Conservation (phyloP, 2,113 vertebrate species). For the Ahaetulla prasina region DNA sequence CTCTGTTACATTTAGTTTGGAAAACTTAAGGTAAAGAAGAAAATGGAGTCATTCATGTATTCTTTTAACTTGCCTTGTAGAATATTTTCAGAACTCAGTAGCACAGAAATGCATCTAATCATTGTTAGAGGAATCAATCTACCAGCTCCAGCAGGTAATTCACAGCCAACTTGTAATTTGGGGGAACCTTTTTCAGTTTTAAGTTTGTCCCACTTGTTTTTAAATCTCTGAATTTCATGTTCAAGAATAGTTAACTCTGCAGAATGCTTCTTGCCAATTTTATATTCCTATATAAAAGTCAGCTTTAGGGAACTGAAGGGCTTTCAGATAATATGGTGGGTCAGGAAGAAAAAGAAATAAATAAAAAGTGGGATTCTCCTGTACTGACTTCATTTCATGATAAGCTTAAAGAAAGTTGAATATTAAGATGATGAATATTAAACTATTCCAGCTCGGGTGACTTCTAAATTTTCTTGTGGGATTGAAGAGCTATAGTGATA, state of each 20-base stretch:
- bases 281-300: background rate
- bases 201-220: background rate
- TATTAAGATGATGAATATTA: background rate
- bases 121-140: slow-evolving; percentile 92
- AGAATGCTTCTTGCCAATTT: background rate
- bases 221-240: background rate
- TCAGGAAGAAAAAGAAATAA: background rate
- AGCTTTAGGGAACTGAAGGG: background rate
- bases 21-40: background rate
- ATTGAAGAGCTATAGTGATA: background rate
- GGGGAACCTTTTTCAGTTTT: background rate
- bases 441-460: background rate
- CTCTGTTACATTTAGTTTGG: background rate
- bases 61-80: slow-evolving; percentile 63
- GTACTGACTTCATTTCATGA: background rate
- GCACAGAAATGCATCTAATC: slow-evolving; percentile 91
- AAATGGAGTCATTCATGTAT: background rate
- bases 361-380: background rate
- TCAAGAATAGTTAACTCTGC: background rate
- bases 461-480: background rate
- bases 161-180: background rate
- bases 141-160: slow-evolving; percentile 85
- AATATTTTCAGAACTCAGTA: slow-evolving; percentile 95
- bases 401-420: background rate
- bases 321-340: background rate